A percentile compares a stretch with the other conserved stretches of the same genome.
Conservation (phyloP, 2,888 invertebrate genomes). For the Lepidonotus clava region DNA sequence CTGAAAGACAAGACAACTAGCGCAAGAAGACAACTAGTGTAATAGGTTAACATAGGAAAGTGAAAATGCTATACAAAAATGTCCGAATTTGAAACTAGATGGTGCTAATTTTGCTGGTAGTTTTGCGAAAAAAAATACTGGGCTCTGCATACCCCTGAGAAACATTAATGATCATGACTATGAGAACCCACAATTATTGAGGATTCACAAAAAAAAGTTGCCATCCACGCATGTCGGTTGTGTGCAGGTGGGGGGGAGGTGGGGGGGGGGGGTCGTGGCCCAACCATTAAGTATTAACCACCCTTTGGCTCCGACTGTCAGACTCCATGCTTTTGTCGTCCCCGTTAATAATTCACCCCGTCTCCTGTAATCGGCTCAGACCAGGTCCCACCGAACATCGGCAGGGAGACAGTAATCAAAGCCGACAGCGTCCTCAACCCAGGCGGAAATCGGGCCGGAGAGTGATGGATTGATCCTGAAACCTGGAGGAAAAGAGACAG, state of each 20-base stretch:
- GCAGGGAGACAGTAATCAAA: neutral
- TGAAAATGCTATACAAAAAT: too few species aligned
- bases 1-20: too few species aligned
- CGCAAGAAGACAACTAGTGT: too few species aligned
- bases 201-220: too few species aligned
- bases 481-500: neutral
- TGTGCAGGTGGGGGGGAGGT: neutral
- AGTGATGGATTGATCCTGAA: constrained; percentile 25
- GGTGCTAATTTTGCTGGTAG: too few species aligned
- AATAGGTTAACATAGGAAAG: too few species aligned
- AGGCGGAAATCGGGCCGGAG: neutral
- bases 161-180: too few species aligned
- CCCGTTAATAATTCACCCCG: constrained; percentile 20
- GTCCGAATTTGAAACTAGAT: too few species aligned
- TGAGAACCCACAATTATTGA: too few species aligned
- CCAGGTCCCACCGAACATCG: neutral
- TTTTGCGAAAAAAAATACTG: too few species aligned
- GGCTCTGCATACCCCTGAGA: too few species aligned
- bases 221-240: neutral
- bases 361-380: neutral
- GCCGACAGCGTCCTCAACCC: neutral
- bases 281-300: neutral
- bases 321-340: constrained; percentile 39
- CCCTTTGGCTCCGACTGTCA: neutral
- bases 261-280: neutral